These are phyloP conservation scores for Caenorhabditis tropicalis DNA, from an alignment of 1,140 invertebrate genomes.

Conservation along the genomic window DNA sequence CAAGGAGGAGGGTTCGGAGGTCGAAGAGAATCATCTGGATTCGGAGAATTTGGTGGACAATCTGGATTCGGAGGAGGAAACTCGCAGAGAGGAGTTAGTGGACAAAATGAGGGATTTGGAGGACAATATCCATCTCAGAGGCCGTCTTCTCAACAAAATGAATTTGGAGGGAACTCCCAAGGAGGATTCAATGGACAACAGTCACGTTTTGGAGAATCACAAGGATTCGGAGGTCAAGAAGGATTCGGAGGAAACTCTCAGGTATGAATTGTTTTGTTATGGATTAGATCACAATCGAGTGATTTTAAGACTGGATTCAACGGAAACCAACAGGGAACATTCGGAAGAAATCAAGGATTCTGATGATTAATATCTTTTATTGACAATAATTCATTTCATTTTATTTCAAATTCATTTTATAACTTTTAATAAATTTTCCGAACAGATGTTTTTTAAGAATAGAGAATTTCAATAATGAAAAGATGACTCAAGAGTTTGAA, in stretches of 20 bases:
- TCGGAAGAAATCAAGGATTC: not conserved
- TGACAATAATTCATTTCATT: not conserved
- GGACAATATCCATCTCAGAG: not conserved
- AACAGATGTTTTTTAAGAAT: not conserved
- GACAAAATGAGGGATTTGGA: not conserved
- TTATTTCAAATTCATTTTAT: not conserved
- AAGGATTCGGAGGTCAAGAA: not conserved
- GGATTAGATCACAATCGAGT: not conserved
- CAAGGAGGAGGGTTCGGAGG: not conserved
- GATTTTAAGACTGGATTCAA: not conserved
- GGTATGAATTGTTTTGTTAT: too few species aligned
- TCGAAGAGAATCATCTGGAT: too few species aligned
- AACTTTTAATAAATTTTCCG: not conserved
- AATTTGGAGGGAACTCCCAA: not conserved
- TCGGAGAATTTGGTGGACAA: not conserved
- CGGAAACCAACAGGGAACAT: not conserved
- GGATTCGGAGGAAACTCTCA: conserved; percentile 8
- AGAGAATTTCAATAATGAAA: not conserved
- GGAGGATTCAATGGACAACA: not conserved
- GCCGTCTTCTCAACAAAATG: not conserved
- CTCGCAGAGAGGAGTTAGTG: not conserved
- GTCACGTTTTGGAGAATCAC: not conserved
- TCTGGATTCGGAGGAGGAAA: not conserved
- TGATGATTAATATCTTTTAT: not conserved
- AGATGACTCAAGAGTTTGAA: too few species aligned